Base-by-base conservation (phyloP, 2,113 vertebrate species). In the Neodontobutis hainanensis region DNA sequence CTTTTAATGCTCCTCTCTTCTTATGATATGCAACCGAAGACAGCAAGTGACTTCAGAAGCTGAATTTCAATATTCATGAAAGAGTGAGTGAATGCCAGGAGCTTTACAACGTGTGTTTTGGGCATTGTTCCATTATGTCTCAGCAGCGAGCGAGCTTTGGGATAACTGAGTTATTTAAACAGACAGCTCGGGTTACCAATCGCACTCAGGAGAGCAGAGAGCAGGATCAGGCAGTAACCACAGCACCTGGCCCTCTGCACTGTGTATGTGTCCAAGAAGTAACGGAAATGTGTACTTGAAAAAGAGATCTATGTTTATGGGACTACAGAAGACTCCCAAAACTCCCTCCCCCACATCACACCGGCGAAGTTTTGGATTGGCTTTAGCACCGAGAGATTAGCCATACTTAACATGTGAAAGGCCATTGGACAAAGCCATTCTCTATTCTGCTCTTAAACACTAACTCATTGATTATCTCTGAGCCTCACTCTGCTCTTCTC, bases 111-210 rank as follows among this genome's bases (percentile, higher is more conserved):
- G 78, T 76, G 67, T 80, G 78, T 79, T 75, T 85, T 70, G 57
- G 82, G 77, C 53, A 55, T n/a, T 32, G 73, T 44, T 83, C 82
- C 77, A 83, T 51, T 45, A 67, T 76, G 70, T 77, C 62, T 70
- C 59, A 43, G 67, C 58, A 73, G 75, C 32, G 14, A 74, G 76
- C 78, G 85, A 76, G 78, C 84, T 78, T 89, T 65, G 85, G 81
- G 68, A 80, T 86, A 89, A 89, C 63, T 68, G 61, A 85, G 82
- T 88, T 87, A 88, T 87, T 88, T 62, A 87, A 88, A 85, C 80
- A 81, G 82, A 78, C 84, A 85, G 87, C 76, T 91, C 88, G 58
- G 83, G 75, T 91, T 90, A 87, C 88, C 83, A 71, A 89, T 77
- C 87, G 85, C 78, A 85, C 86, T 87, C 89, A 64, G 61, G 87